Base-by-base conservation (phyloP, 2,113 vertebrate genomes). In the Setophaga coronata region DNA sequence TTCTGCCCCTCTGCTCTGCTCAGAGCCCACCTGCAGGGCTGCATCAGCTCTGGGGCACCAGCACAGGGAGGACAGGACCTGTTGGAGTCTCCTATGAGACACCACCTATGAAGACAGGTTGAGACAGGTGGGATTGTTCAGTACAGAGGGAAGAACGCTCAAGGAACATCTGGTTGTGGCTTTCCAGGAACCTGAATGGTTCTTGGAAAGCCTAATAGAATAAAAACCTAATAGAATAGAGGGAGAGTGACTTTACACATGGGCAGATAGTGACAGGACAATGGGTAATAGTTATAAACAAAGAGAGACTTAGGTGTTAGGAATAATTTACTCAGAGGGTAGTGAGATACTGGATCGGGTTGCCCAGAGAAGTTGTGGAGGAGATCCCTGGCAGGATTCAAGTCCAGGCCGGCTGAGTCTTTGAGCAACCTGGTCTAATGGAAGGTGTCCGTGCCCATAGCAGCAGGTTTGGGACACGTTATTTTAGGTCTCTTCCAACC, bases 101-200 rank as follows among this genome's bases (percentile, higher is more conserved):
- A 5, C 25, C 24, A 9, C n/a, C 38, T 34, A 31, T 47, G 14
- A 47, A 53, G 54, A 54, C 7, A 34, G 2, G 19, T 17, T 47
- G n/a, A 54, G 19, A 47, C 6, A 54, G 19, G 2, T 47, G 29
- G 19, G 16, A 34, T 40, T 82, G 19, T 5, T 40, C 24, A 53
- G 19, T 17, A 40, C 0, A 0, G 24, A 74, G n/a, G 12, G 66
- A 42, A 60, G 13, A 81, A 40, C 0, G 0, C 19, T 29, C 4
- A 16, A 53, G n/a, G 16, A 53, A 12, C 18, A n/a, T 7, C 23
- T 31, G 28, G 45, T 4, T 65, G 25, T 18, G 14, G 4, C 61
- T 51, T 67, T 60, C 28, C 38, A 29, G 33, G 24, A 29, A 20
- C 13, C 45, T 45, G 25, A 58, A 53, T 6, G 3, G 8, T 43